phyloP scores from a whole-genome alignment of 2,797 vertebrate species.

The Pangasius mekongensis region DNA sequence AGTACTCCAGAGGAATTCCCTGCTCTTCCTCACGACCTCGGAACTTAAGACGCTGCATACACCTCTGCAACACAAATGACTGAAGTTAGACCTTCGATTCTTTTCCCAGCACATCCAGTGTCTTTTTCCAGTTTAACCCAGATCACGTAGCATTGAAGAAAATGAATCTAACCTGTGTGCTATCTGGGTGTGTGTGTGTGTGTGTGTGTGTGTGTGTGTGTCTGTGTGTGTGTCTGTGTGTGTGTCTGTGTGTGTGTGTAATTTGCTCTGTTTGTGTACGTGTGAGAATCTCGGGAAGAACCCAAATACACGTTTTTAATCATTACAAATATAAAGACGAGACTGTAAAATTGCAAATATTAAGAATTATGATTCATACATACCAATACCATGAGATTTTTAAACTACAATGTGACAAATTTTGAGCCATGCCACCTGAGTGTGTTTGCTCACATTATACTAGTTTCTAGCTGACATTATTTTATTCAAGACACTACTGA shows the following conservation, averaged over 20 bases:
- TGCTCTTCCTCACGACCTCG: constrained; percentile 82
- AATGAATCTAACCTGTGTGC: not conserved
- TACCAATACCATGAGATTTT: not conserved
- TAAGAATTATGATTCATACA: not conserved
- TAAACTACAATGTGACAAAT: too few relatives aligned
- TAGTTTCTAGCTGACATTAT: not conserved
- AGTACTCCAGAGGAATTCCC: constrained; percentile 82
- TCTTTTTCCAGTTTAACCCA: not conserved
- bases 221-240: not conserved
- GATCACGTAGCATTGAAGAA: not conserved
- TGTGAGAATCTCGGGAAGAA: not conserved
- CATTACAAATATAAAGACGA: not conserved
- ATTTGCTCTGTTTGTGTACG: not conserved
- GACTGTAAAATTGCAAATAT: not conserved
- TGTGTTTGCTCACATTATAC: not conserved
- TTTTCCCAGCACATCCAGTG: not conserved
- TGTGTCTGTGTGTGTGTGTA: not conserved
- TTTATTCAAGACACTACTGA: not conserved
- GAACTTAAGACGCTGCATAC: constrained; percentile 80
- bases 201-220: not conserved
- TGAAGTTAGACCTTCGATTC: not conserved
- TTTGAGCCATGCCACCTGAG: too few relatives aligned
- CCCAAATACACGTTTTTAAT: not conserved
- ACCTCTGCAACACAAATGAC: constrained; percentile 70
- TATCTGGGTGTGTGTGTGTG: not conserved